Evolutionary conservation across 2,888 invertebrate genomes (phyloP), one percentile per base, ranked within the genome.

Genomic region (Limnephilus marmoratus): DNA sequence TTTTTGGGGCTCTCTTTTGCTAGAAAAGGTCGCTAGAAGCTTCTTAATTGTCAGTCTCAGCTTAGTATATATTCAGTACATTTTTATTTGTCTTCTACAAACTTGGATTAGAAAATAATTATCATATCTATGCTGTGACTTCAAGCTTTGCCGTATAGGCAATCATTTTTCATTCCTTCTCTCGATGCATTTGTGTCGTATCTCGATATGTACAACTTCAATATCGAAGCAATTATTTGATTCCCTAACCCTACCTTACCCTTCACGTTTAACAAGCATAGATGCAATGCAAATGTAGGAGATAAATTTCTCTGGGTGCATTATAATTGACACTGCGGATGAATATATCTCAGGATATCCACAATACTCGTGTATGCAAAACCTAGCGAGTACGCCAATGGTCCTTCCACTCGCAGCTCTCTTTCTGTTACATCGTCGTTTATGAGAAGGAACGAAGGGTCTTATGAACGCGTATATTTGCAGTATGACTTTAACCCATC

Each of bases 261-360:
- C 85, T 89, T 24, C 81, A 41, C 15, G 80, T 80, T 34, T 37
- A 89, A 80, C 88, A 80, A 80, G 68, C 68, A 24, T 68, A 68
- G 24, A n/a, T 34, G 31, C 80, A n/a, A 89, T 89, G 88, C 80
- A 37, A 89, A 81, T 89, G 37, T 89, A n/a, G 41, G 68, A 89
- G 80, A 89, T 89, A 89, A 89, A 89, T 89, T 80, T 34, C 9
- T 29, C 80, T n/a, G 81, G 68, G 88, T 81, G 81, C 80, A 80
- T 89, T 89, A 89, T 89, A 89, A 89, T 89, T 89, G 88, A 80
- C 88, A 80, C 81, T 37, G 34, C 37, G 15, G 88, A 87, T 49
- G 49, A 87, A 87, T 87, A 53, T 9, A 87, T 86, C 85, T 49
- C 29, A 29, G 29, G 45, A 86, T 83, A 83, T 34, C 9, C 83